Percentiles rank a stretch among this genome's conserved stretches.
These are phyloP conservation scores for Lordiphosa collinella DNA, from an alignment of 1,140 invertebrate species.

Conservation along the genomic window DNA sequence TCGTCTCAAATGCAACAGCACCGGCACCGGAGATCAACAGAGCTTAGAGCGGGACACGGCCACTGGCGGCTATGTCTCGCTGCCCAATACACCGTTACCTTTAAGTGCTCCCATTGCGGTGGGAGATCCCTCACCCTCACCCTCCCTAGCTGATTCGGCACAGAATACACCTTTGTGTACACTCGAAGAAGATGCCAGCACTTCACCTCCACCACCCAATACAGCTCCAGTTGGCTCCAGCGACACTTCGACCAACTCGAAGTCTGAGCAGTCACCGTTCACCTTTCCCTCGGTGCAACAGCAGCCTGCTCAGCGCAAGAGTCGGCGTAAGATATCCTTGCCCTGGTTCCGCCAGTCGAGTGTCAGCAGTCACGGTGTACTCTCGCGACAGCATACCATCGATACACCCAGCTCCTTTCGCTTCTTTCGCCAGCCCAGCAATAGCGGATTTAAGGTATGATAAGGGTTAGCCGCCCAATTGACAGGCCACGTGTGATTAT, in stretches of 20 bases:
- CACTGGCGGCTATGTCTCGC: conserved; percentile 26
- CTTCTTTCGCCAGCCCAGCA: conserved; percentile 74
- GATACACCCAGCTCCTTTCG: conserved; percentile 91
- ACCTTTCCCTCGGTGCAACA: conserved; percentile 55
- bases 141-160: conserved; percentile 58
- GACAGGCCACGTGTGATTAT: conserved; percentile 27
- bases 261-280: conserved; percentile 55
- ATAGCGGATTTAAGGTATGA: conserved; percentile 80
- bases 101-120: conserved; percentile 55
- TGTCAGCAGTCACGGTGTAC: conserved; percentile 84
- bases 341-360: conserved; percentile 93
- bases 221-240: conserved; percentile 8
- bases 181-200: conserved; percentile 55
- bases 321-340: conserved; percentile 90
- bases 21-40: conserved; percentile 1
- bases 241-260: conserved; percentile 23
- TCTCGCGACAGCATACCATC: conserved; percentile 92
- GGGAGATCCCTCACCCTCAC: conserved; percentile 67
- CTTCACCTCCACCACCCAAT: conserved; percentile 48
- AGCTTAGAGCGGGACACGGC: conserved; percentile 8
- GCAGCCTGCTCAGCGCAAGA: conserved; percentile 83
- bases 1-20: conserved; percentile 39
- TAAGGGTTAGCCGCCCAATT: conserved; percentile 22
- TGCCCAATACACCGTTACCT: conserved; percentile 58
- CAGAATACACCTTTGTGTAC: conserved; percentile 68